Base-by-base conservation (phyloP, 37 sponge, comb jelly and placozoan species). In the Petrosia ficiformis region DNA sequence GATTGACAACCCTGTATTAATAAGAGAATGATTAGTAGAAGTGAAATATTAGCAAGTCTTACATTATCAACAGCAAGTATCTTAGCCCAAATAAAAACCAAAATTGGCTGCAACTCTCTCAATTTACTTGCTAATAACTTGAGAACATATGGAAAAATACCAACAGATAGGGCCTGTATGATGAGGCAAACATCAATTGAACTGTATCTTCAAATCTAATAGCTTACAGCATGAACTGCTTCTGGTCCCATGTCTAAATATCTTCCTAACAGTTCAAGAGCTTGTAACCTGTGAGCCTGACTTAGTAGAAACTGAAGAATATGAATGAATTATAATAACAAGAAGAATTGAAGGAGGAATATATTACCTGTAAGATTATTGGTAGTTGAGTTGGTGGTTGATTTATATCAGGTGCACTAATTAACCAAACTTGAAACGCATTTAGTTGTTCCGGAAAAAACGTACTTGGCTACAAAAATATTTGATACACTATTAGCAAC, bases 31-130 rank as follows among this genome's bases (percentile, higher is more conserved):
- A n/a, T 5, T 26, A 29, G 5, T 61, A 29, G n/a, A 61, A 26
- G 63, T 26, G 63, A 26, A 70, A 70, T 35, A 70, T 16, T 41
- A 39, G 11, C 19, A 52, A 34, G 42, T 14, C 87, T 80, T 48
- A 92, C 96, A 4, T 74, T 68, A 43, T 95, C 96, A 0, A 95
- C 92, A 26, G 93, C 84, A 3, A 95, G 72, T 8, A 98, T 92
- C 86, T 95, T 99, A 52, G 99, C 94, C 99, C 99, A 99, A 43
- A 99, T 93, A 73, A 93, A 90, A 30, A 99, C 89, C 75, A 99
- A 81, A 54, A 95, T 85, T 32, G 82, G 87, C 72, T 95, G 90
- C 24, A 95, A 92, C 73, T 99, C 99, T 25, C 87, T 66, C 60
- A 90, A 70, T 59, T 93, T 89, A 59, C 94, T 95, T 33, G 91